Evolutionary conservation across 2,113 vertebrate genomes (phyloP), one percentile per base, ranked within the genome.

Genomic region (Syngnathus scovelli): DNA sequence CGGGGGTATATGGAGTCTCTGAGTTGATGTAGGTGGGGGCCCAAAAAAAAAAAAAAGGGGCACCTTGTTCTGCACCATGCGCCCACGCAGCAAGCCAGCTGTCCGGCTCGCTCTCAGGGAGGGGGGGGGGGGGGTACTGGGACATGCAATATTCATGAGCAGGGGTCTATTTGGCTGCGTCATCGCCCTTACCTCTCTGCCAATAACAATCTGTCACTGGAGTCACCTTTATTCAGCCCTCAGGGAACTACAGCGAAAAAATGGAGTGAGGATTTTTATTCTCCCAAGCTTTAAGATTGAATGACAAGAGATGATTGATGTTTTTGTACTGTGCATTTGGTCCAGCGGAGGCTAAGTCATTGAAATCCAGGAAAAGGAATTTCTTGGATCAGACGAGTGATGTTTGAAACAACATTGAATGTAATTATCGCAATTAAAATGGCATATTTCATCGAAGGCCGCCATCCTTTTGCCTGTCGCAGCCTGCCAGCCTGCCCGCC

Each of bases 61-160:
- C 83, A 88, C 85, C 88, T 87, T 87, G 86, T 90, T 90, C 87
- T 90, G 88, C 87, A 89, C 84, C 88, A 86, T 87, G 85, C 86
- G 77, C 27, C 27, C 87, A 87, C 83, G 83, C 82, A 81, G 77
- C 81, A 79, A 60, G 74, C 78, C 81, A 80, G 80, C 84, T 86
- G 81, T 86, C 82, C 78, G 44, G 21, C 61, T 76, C 70, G 75
- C 75, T 77, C 81, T 85, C 79, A 77, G 79, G 68, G 74, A 80
- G 46, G 23, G 66, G 62, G 56, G 81, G 74, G 27, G 27, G 27
- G 27, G 27, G 27, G 27, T 33, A 33, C 27, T 33, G 27, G 27
- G 74, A 74, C 71, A 87, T 88, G 73, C 79, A 88, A 88, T 83
- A 87, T 89, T 88, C 81, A 89, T 86, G 81, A 88, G 81, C 74